A percentile compares a stretch with the other conserved stretches of the same genome.
Conservation (phyloP, 2,888 invertebrate species). For the Germaria angustata region DNA sequence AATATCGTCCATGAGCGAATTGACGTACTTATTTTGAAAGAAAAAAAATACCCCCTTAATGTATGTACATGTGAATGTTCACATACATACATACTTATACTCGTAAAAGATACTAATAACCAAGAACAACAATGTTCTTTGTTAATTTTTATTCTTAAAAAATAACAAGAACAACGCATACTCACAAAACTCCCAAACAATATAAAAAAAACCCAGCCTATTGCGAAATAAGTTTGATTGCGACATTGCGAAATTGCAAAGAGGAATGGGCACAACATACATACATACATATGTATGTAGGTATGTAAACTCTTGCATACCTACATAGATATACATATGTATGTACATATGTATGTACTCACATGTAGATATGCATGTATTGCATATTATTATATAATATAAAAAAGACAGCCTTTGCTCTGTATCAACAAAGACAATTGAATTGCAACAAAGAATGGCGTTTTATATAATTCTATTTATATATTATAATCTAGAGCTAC, state of each 20-base stretch:
- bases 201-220: conserved; percentile 42
- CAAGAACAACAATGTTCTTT: conserved; percentile 40
- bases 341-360: neutral
- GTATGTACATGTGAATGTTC: neutral
- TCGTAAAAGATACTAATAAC: neutral
- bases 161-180: neutral
- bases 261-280: neutral
- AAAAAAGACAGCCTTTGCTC: conserved; percentile 15
- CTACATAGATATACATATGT: neutral
- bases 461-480: conserved; percentile 51
- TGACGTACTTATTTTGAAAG: too few relatives aligned
- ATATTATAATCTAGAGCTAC: conserved; percentile 21
- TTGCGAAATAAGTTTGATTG: conserved; percentile 49
- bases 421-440: conserved; percentile 25
- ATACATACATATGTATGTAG: neutral
- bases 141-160: conserved; percentile 29
- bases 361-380: neutral
- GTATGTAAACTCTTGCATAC: neutral
- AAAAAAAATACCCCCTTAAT: neutral
- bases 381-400: conserved; percentile 47
- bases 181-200: conserved; percentile 23
- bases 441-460: conserved; percentile 56
- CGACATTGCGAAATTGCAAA: conserved; percentile 23
- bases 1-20: too few relatives aligned
- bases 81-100: neutral